These are phyloP conservation scores for Epinotia bilunana DNA, from an alignment of 2,888 invertebrate species.

Conservation along the genomic window DNA sequence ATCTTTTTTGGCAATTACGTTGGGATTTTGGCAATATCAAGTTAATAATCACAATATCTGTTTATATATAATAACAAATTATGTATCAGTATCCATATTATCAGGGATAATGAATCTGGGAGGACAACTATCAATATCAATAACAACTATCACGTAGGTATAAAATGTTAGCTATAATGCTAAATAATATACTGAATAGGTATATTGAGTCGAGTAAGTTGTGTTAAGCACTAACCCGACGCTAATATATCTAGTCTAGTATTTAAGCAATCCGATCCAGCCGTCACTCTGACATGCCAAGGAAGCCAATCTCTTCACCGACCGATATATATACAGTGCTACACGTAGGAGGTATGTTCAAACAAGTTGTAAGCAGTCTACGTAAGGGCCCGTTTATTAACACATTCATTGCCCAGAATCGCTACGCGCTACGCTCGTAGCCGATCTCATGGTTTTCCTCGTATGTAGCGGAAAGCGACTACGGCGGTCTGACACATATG, in stretches of 20 bases:
- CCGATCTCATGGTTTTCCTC: no score
- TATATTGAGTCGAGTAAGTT: conserved; percentile 3
- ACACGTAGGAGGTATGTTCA: neutral
- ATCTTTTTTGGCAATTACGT: no score
- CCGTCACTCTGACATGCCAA: conserved; percentile 19
- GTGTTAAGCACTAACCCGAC: neutral
- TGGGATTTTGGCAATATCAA: no score
- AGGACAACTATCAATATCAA: neutral
- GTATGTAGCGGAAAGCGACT: no score
- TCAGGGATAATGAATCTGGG: no score
- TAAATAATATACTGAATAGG: neutral
- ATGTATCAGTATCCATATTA: no score
- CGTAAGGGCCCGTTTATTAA: neutral
- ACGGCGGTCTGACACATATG: no score
- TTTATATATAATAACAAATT: no score
- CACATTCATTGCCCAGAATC: no score
- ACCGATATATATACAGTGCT: neutral
- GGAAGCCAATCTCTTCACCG: conserved; percentile 10
- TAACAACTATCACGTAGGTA: neutral
- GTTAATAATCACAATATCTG: no score
- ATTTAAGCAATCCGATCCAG: conserved; percentile 25
- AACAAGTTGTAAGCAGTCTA: neutral
- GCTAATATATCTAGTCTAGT: conserved; percentile 16
- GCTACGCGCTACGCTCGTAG: no score
- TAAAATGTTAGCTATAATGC: neutral